Evolutionary conservation across 2,888 invertebrate genomes (phyloP), one percentile per base, ranked within the genome.

Genomic region (Crioceris asparagi): DNA sequence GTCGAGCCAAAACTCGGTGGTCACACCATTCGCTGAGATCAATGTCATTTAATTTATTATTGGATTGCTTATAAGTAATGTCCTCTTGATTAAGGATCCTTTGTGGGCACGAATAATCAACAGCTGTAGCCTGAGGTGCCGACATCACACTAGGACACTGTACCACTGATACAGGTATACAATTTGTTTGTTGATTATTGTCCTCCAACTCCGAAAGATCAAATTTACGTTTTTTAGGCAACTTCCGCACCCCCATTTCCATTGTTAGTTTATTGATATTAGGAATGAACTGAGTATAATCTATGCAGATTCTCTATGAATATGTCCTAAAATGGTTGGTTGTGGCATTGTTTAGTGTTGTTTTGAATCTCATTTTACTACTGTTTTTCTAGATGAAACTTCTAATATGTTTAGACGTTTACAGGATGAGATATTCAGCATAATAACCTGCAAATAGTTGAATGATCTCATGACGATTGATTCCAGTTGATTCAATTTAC

Each of bases 21-120:
- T 88, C 86, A 51, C 81, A 79, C 94, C 94, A 96, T 66, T 94
- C 93, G 55, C 80, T 82, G 51, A 94, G 72, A 68, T 94, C 90
- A 47, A 94, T 47, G 40, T 48, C 45, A 39, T 48, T 53, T 42
- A 52, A 51, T 43, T 53, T 53, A 40, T 41, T 52, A 42, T 8
- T 33, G 12, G 21, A 41, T 30, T 45, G 46, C 47, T 52, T 50
- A 40, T 49, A 46, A 29, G 47, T 40, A 36, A 26, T 31, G 38
- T 46, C 57, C 50, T 54, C 59, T 45, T 51, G 45, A 7, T 40
- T 57, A 49, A 49, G 54, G 45, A 52, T 36, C 33, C 51, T 42
- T 17, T 54, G 41, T 17, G 56, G 46, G 47, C 54, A 58, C n/a
- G 60, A 61, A 47, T 63, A 64, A 49, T 64, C 64, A 19, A 62